phyloP scores from a whole-genome alignment of 2,888 invertebrate genomes.

The Campoletis raptor region DNA sequence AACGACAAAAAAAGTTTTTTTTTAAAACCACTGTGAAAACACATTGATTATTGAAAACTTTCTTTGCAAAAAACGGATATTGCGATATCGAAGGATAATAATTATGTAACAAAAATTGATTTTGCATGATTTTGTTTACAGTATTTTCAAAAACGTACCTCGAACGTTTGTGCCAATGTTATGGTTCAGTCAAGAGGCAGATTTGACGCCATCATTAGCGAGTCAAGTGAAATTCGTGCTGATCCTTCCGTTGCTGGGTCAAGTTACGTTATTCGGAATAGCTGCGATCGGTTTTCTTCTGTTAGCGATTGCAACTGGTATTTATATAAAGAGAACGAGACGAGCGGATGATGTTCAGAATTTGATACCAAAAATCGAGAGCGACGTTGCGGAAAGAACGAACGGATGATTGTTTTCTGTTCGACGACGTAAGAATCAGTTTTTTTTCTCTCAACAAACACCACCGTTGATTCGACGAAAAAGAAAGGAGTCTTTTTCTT shows the following conservation, averaged over 20 bases:
- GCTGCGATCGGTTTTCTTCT: slow-evolving; percentile 85
- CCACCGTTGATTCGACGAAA: background rate
- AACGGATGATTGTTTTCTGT: slow-evolving; percentile 64
- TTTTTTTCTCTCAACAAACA: background rate
- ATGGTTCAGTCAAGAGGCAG: slow-evolving; percentile 91
- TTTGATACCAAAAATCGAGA: slow-evolving; percentile 77
- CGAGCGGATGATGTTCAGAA: slow-evolving; percentile 81
- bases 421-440: background rate
- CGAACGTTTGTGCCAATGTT: slow-evolving; percentile 89
- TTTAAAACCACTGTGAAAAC: too few relatives aligned
- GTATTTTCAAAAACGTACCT: slow-evolving; percentile 86
- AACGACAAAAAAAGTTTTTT: background rate
- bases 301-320: slow-evolving; percentile 80
- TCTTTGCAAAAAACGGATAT: too few relatives aligned
- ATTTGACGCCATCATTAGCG: slow-evolving; percentile 87
- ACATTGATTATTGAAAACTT: too few relatives aligned
- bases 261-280: slow-evolving; percentile 87
- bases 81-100: background rate
- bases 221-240: slow-evolving; percentile 86
- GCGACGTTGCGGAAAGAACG: slow-evolving; percentile 51
- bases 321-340: slow-evolving; percentile 81
- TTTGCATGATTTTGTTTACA: slow-evolving; percentile 79
- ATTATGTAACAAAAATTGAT: background rate
- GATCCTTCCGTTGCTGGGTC: slow-evolving; percentile 86
- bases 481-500: background rate